Evolutionary conservation across 2,888 invertebrate genomes (phyloP).

Genomic region (Hypena proboscidalis): DNA sequence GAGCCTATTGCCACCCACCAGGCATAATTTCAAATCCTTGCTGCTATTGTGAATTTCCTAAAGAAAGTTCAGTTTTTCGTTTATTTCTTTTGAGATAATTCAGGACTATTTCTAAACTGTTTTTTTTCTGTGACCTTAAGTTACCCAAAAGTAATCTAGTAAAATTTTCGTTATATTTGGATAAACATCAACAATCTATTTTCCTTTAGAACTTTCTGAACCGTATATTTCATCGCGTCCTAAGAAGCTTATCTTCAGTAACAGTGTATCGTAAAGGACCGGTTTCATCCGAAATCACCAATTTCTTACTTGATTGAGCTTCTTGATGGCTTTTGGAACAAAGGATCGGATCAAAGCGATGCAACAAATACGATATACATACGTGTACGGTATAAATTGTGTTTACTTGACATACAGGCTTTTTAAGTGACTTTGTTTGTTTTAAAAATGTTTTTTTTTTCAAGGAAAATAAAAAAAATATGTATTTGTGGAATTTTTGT

Average conservation of each 20-base stretch:
- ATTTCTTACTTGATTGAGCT: slow-evolving; percentile 82
- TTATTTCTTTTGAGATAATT: too few relatives aligned
- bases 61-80: too few relatives aligned
- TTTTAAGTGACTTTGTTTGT: too few relatives aligned
- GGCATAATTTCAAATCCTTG: too few relatives aligned
- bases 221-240: slow-evolving; percentile 66
- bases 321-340: slow-evolving; percentile 78
- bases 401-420: neutral
- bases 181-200: slow-evolving; percentile 48
- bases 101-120: neutral
- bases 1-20: too few relatives aligned
- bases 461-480: too few relatives aligned
- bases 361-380: slow-evolving; percentile 43
- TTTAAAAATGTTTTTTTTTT: too few relatives aligned
- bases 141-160: slow-evolving; percentile 5
- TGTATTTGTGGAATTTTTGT: too few relatives aligned
- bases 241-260: slow-evolving; percentile 70
- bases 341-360: slow-evolving; percentile 58
- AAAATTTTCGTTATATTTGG: slow-evolving; percentile 16
- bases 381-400: neutral
- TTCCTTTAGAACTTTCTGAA: slow-evolving; percentile 58
- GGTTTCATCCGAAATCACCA: slow-evolving; percentile 69
- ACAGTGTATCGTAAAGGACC: slow-evolving; percentile 60
- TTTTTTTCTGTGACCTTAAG: neutral
- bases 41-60: too few relatives aligned